Base-by-base conservation (phyloP, 2,888 invertebrate species). In the Cremastinae sp. region DNA sequence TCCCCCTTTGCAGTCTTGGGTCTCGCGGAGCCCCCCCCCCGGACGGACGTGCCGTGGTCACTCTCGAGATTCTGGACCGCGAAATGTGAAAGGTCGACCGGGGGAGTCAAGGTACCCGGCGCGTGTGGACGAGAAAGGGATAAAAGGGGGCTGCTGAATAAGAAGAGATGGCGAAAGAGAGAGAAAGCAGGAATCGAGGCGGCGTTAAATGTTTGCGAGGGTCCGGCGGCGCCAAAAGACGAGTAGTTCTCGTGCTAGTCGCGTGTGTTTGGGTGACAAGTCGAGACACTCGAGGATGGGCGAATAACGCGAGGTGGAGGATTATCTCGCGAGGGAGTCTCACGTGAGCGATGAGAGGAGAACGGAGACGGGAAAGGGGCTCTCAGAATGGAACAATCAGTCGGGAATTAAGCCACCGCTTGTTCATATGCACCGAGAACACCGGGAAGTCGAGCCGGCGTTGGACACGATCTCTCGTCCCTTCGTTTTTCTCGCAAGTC, bases 301-400 rank as follows among this genome's bases (percentile, higher is more conserved):
- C 62, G 51, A 70, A 43, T 54, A 41, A 36, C 43, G 53, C 56
- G 64, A 68, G 51, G 56, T 34, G 14, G 34, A 38, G 61, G 56
- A 49, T 7, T 16, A 68, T 12, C 65, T 58, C 58, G 12, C 45
- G 47, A 45, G 56, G 62, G 36, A 56, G 47, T 65, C 54, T 64
- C 58, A 58, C 65, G 66, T 73, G 61, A 34, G 68, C 64, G 53
- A 64, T 49, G 56, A 45, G 58, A 51, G 58, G 71, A 51, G 71
- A 68, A 65, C 59, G 66, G 69, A 36, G 72, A 59, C 72, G 70
- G 51, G 65, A 56, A 38, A 72, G 59, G 69, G 62, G 80, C 87
- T 87, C 86, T 86, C 85, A 88, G 88, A 89, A 89, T 89, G 85
- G 88, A 89, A 89, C 89, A 89, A 89, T 89, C 89, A 89, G 85